Evolutionary conservation across 2,888 invertebrate genomes (phyloP).

Genomic region (Empis livida): DNA sequence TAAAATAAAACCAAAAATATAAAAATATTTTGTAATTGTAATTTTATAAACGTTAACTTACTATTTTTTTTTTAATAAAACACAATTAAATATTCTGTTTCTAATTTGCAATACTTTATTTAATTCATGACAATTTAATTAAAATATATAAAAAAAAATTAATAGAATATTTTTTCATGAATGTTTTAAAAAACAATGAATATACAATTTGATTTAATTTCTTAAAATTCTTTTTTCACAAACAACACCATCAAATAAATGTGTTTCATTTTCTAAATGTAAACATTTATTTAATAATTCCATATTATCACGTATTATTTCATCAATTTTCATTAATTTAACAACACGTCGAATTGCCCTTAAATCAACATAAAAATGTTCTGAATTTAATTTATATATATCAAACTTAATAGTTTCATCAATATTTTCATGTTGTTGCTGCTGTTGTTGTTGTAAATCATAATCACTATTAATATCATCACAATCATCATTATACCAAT

Average conservation of each 20-base stretch:
- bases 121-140: too few species aligned
- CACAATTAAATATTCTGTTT: too few species aligned
- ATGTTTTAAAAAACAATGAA: too few species aligned
- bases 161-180: too few species aligned
- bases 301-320: not conserved
- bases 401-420: not conserved
- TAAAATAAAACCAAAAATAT: too few species aligned
- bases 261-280: constrained; percentile 2
- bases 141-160: too few species aligned
- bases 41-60: too few species aligned
- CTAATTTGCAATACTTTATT: too few species aligned
- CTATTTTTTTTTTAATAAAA: too few species aligned
- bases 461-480: not conserved
- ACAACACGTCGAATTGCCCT: not conserved
- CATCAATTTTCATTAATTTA: not conserved
- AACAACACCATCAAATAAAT: constrained; percentile 2
- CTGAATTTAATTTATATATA: constrained; percentile 1
- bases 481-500: not conserved
- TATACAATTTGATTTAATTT: too few species aligned
- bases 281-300: not conserved
- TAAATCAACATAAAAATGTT: constrained; percentile 1
- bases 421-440: not conserved
- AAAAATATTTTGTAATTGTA: too few species aligned
- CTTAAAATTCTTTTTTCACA: too few species aligned
- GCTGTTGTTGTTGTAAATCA: not conserved